phyloP scores from a whole-genome alignment of 2,888 invertebrate genomes.

The Embidobia sp. region DNA sequence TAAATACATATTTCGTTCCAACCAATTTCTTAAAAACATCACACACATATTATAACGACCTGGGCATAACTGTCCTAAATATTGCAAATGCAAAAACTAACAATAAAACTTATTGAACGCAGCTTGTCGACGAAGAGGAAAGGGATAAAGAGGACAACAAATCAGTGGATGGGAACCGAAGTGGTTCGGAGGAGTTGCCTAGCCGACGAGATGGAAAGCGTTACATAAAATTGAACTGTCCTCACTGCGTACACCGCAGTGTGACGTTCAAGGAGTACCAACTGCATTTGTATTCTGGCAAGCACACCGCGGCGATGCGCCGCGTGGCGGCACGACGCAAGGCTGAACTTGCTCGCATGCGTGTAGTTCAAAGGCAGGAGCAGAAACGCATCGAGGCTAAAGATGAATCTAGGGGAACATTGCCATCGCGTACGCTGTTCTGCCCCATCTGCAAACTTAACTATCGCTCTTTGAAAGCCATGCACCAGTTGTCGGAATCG shows the following conservation, averaged over 20 bases:
- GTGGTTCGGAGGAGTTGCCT: constrained; percentile 78
- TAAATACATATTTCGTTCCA: too few relatives aligned
- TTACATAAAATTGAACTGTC: constrained; percentile 89
- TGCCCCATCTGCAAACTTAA: constrained; percentile 89
- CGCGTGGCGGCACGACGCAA: constrained; percentile 89
- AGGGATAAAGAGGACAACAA: constrained; percentile 73
- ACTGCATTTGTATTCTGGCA: constrained; percentile 87
- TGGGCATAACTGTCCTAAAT: too few relatives aligned
- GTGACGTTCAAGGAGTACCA: constrained; percentile 89
- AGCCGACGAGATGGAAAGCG: constrained; percentile 80
- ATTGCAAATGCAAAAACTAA: too few relatives aligned
- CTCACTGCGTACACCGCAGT: constrained; percentile 89
- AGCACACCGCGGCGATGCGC: constrained; percentile 88
- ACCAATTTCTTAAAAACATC: too few relatives aligned
- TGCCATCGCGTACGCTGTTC: constrained; percentile 86
- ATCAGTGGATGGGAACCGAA: constrained; percentile 77
- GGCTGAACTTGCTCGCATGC: constrained; percentile 88
- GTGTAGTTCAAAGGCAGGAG: constrained; percentile 89
- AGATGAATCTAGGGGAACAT: constrained; percentile 84
- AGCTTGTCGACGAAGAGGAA: constrained; percentile 80
- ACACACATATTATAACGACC: too few relatives aligned
- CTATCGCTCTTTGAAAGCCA: constrained; percentile 88
- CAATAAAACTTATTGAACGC: too few relatives aligned
- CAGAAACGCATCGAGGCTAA: constrained; percentile 89
- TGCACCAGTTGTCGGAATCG: constrained; percentile 90